These are phyloP conservation scores for Columba guinea DNA, from an alignment of 2,797 vertebrate species.

Conservation along the genomic window DNA sequence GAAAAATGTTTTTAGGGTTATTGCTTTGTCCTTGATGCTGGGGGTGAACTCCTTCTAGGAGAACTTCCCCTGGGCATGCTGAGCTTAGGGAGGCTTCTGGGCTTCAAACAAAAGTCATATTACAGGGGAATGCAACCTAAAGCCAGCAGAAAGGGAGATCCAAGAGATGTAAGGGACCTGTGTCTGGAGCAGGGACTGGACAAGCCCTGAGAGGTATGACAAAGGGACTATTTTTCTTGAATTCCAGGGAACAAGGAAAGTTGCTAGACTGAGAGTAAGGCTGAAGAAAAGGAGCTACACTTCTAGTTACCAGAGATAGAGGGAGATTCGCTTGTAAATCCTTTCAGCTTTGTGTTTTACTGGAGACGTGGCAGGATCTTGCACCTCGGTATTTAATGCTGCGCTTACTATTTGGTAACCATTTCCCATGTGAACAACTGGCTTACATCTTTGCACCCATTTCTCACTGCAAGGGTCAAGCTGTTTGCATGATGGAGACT, in stretches of 20 bases:
- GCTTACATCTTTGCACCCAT: neutral
- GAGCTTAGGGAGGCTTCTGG: neutral
- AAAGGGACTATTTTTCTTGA: neutral
- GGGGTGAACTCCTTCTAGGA: neutral
- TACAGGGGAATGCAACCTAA: neutral
- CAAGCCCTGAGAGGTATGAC: neutral
- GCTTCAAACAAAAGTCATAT: neutral
- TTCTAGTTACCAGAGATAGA: neutral
- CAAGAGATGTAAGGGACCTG: neutral
- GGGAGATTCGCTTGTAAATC: neutral
- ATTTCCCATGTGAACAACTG: neutral
- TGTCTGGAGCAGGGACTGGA: neutral
- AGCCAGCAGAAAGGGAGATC: neutral
- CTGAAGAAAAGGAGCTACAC: neutral
- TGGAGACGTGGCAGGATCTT: neutral
- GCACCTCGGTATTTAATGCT: neutral
- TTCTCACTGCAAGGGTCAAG: neutral
- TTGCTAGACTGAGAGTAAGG: neutral
- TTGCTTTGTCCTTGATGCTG: neutral
- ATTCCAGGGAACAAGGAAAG: neutral
- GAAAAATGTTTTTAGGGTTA: neutral
- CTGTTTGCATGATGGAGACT: neutral
- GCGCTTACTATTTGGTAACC: no score
- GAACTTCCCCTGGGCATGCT: neutral
- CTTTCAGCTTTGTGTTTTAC: neutral